A percentile compares a stretch with the other conserved stretches of the same genome.
Evolutionary conservation across 2,113 vertebrate species (phyloP).

Genomic region (Amblyopsis rosae): DNA sequence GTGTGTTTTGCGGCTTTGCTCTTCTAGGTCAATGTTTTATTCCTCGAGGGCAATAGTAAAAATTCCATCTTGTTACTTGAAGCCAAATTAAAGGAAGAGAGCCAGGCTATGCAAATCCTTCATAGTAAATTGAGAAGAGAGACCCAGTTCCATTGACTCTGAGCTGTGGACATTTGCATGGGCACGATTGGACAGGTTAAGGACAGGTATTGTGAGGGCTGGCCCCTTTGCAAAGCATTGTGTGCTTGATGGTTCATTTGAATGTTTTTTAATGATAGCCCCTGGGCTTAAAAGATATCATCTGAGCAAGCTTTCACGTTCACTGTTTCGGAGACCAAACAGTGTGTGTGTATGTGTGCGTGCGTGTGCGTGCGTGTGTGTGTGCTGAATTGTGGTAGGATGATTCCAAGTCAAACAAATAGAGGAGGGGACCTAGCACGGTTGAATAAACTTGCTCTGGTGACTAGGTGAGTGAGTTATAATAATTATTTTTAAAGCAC

Average conservation of each 20-base stretch:
- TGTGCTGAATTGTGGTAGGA: conserved; percentile 6
- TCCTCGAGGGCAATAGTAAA: conserved; percentile 59
- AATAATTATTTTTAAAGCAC: not conserved
- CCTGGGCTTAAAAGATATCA: conserved; percentile 36
- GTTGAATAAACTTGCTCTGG: conserved; percentile 19
- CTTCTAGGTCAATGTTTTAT: conserved; percentile 26
- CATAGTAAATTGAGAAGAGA: conserved; percentile 49
- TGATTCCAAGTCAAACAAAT: conserved; percentile 30
- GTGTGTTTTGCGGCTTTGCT: not conserved
- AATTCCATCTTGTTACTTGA: conserved; percentile 65
- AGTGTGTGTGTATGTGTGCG: conserved; percentile 1
- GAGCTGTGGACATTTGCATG: conserved; percentile 68
- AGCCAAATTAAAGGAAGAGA: conserved; percentile 65
- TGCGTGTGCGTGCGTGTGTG: conserved; percentile 4
- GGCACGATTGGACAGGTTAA: conserved; percentile 70
- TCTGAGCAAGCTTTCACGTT: conserved; percentile 46
- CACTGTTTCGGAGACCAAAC: conserved; percentile 18
- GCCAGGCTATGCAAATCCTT: conserved; percentile 66
- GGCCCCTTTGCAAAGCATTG: conserved; percentile 69
- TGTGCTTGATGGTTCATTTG: conserved; percentile 72
- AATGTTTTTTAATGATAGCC: conserved; percentile 68
- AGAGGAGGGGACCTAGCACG: conserved; percentile 23
- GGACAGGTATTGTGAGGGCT: conserved; percentile 55
- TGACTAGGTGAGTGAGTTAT: not conserved
- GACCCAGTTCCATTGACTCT: conserved; percentile 57